These are phyloP conservation scores for Elmis aenea DNA, from an alignment of 2,888 invertebrate genomes.

Conservation along the genomic window DNA sequence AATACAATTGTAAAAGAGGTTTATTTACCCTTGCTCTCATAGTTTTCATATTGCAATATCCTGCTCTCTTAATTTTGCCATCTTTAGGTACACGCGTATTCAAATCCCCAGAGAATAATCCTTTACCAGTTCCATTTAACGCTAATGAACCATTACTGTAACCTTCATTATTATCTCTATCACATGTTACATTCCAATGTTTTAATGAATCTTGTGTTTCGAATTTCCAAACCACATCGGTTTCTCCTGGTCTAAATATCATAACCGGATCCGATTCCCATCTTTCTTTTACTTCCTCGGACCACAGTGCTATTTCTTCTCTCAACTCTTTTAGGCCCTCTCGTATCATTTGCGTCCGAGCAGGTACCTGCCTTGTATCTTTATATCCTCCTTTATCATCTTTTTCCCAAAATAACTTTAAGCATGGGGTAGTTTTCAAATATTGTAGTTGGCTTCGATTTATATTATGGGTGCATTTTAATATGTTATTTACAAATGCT, in stretches of 20 bases:
- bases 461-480: too few relatives aligned
- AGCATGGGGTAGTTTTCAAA: slow-evolving; percentile 25
- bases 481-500: too few relatives aligned
- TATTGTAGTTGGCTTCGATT: too few relatives aligned
- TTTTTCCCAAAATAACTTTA: slow-evolving; percentile 52
- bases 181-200: slow-evolving; percentile 69
- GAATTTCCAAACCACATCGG: slow-evolving; percentile 71
- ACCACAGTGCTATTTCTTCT: slow-evolving; percentile 61
- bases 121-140: slow-evolving; percentile 64
- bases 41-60: slow-evolving; percentile 77
- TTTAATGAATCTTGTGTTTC: slow-evolving; percentile 56
- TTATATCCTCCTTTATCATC: slow-evolving; percentile 60
- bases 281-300: slow-evolving; percentile 62
- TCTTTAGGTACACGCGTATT: slow-evolving; percentile 71
- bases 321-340: slow-evolving; percentile 64
- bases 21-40: slow-evolving; percentile 57
- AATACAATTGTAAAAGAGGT: slow-evolving; percentile 5
- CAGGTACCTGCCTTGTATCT: slow-evolving; percentile 38
- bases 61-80: slow-evolving; percentile 70
- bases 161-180: slow-evolving; percentile 79
- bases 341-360: slow-evolving; percentile 53
- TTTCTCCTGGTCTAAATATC: slow-evolving; percentile 57
- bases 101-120: slow-evolving; percentile 66
- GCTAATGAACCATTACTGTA: slow-evolving; percentile 63
- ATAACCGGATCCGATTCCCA: slow-evolving; percentile 59